Conservation (phyloP, 2,797 vertebrate genomes). For the Uromys caudimaculatus region DNA sequence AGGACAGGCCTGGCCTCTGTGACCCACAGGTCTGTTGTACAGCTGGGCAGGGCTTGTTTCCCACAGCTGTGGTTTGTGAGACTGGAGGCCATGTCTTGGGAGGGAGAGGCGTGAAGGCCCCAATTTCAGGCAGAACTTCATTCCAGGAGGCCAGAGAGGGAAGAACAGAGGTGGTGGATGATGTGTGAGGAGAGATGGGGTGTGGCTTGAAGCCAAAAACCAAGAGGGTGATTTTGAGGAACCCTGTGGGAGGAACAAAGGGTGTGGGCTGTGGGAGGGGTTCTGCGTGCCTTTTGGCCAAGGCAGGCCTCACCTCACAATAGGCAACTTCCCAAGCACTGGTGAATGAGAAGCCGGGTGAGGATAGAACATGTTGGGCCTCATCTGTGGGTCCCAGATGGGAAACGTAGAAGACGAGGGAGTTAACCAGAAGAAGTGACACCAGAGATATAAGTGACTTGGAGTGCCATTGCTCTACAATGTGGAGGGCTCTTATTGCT, state of each 20-base stretch:
- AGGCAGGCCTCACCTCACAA: background rate
- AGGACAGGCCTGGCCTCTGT: background rate
- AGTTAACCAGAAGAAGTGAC: accelerated
- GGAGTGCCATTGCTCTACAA: background rate
- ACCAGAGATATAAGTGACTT: accelerated
- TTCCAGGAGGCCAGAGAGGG: background rate
- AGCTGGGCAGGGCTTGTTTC: background rate
- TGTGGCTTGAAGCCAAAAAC: background rate
- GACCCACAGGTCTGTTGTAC: background rate
- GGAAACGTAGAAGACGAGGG: background rate
- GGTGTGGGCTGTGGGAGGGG: background rate
- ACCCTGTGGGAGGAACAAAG: background rate
- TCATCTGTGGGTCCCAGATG: background rate
- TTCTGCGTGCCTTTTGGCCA: background rate
- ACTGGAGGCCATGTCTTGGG: background rate
- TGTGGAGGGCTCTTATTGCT: background rate
- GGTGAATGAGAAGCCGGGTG: background rate
- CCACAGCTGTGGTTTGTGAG: background rate
- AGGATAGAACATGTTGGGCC: background rate
- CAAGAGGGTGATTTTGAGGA: background rate
- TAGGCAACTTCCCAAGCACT: background rate
- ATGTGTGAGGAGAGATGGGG: background rate
- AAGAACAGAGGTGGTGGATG: background rate
- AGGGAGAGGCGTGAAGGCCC: slow-evolving; percentile 22
- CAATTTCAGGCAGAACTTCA: slow-evolving; percentile 2